A percentile compares a stretch with the other conserved stretches of the same genome.
phyloP scores from a whole-genome alignment of 2,797 vertebrate species.

The Ctenosaura bakeri region DNA sequence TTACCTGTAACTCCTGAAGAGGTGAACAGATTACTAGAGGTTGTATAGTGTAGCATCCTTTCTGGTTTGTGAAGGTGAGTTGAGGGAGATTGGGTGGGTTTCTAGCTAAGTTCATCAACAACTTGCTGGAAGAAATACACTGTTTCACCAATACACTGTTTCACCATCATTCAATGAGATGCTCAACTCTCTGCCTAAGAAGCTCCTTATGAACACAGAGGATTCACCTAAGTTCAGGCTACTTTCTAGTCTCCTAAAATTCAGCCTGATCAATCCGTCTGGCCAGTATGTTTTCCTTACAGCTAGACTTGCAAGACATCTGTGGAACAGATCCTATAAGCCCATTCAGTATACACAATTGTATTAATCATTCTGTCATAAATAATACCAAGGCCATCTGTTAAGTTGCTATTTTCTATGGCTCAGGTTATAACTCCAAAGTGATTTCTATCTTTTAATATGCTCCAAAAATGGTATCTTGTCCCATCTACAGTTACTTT shows the following conservation, averaged over 20 bases:
- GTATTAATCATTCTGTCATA: not conserved
- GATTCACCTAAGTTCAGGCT: not conserved
- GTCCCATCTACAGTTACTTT: not conserved
- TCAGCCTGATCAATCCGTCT: too few species aligned
- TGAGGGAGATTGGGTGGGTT: not conserved
- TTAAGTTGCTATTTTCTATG: not conserved
- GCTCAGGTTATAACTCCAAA: not conserved
- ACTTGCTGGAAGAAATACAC: not conserved
- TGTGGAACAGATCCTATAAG: not conserved
- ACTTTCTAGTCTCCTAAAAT: not conserved
- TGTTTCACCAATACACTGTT: too few species aligned
- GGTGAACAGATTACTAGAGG: not conserved
- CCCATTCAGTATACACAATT: not conserved
- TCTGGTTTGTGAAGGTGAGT: not conserved
- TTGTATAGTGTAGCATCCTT: not conserved
- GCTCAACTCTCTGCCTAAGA: not conserved
- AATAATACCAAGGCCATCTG: not conserved
- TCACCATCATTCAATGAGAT: not conserved
- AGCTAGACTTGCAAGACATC: not conserved
- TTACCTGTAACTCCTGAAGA: not conserved
- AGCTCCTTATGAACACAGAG: not conserved
- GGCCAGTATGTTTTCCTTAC: not conserved
- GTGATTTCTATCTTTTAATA: not conserved
- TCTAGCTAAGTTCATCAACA: not conserved
- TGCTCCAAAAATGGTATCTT: not conserved